phyloP scores from a whole-genome alignment of 35 echinoderm and acorn worm species.

The Eucidaris tribuloides region DNA sequence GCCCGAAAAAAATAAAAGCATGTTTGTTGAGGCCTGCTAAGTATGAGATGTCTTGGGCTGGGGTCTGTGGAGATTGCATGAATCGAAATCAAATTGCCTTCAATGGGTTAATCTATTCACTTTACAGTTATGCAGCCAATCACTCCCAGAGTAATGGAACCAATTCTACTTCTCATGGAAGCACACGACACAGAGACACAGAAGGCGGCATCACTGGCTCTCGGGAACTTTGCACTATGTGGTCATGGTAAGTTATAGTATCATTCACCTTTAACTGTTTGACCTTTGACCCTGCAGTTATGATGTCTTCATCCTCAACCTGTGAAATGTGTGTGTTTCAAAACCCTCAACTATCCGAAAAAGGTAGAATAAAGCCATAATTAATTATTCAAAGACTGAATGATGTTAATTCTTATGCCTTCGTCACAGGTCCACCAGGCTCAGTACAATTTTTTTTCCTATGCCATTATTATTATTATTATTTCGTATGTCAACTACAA shows the following conservation, averaged over 20 bases:
- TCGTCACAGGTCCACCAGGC: no score
- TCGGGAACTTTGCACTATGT: constrained; percentile 87
- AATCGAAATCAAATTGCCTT: neutral
- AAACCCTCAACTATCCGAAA: no score
- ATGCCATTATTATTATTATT: no score
- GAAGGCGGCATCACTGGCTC: constrained; percentile 84
- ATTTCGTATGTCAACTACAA: no score
- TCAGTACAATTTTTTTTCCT: no score
- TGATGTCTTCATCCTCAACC: no score
- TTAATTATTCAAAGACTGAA: no score
- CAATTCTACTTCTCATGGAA: constrained; percentile 73
- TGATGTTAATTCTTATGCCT: no score
- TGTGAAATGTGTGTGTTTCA: no score
- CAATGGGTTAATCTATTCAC: neutral
- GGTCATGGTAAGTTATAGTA: constrained; percentile 63
- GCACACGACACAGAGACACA: constrained; percentile 84
- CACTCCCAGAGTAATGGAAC: constrained; percentile 78
- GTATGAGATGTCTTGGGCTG: no score
- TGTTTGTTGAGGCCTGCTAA: neutral
- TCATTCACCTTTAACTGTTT: neutral
- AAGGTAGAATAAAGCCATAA: no score
- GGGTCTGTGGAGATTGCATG: neutral
- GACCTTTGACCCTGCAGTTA: neutral
- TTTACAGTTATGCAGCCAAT: constrained; percentile 84
- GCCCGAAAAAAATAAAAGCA: neutral